Percentiles rank a stretch among this genome's conserved stretches.
Evolutionary conservation across 2,888 invertebrate genomes (phyloP).

Genomic region (Idaea aversata): DNA sequence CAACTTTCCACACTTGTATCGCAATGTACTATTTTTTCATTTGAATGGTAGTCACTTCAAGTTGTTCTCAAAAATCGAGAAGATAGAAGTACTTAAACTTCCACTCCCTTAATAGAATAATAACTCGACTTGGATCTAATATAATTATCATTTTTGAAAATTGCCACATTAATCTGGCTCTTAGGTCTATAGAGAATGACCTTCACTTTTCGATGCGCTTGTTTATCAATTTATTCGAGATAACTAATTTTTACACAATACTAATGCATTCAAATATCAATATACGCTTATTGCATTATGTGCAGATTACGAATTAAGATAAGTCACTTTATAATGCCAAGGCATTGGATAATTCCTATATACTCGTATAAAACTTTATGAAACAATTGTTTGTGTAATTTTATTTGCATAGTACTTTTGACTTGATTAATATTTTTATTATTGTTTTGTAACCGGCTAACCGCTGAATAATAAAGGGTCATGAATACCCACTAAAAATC

Average conservation of each 20-base stretch:
- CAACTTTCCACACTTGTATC: no score
- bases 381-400: constrained; percentile 9
- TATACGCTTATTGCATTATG: constrained; percentile 39
- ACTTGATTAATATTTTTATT: background rate
- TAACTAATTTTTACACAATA: background rate
- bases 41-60: no score
- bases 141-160: no score
- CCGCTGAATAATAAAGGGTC: background rate
- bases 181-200: no score
- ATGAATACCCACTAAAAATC: no score
- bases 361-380: constrained; percentile 2
- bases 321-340: constrained; percentile 39
- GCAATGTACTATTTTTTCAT: no score
- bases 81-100: no score
- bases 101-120: no score
- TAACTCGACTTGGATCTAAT: no score
- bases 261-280: constrained; percentile 15
- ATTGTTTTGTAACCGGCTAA: background rate
- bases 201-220: background rate
- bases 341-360: constrained; percentile 21
- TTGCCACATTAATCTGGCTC: no score
- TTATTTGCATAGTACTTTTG: constrained; percentile 2
- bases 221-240: background rate
- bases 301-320: constrained; percentile 51
- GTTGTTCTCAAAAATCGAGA: no score